Evolutionary conservation across 2,113 vertebrate species (phyloP), one percentile per base, ranked within the genome.

Genomic region (Oncorhynchus mykiss): DNA sequence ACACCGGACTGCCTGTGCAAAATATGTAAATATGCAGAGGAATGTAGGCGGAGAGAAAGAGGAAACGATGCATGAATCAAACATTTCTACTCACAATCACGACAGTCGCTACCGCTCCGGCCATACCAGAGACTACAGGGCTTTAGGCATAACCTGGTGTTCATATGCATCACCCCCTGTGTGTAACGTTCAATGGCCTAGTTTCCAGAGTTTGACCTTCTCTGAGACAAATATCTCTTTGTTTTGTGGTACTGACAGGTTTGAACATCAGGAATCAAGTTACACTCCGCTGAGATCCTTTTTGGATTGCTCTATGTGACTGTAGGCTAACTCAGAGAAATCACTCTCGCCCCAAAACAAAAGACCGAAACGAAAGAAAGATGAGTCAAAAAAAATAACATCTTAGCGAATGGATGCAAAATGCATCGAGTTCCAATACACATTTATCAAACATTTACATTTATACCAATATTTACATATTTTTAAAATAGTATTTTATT

Each of bases 391-490:
- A 24, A 48, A 20, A 14, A 65, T 80, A 86, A 39, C 79, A 85
- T 39, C 8, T 39, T 84, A 72, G 31, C 2, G 22, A 59, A 27
- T 86, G 80, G 82, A 79, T 59, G 73, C 60, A 80, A 78, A 87
- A 77, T 74, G 81, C 27, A 48, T 82, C 29, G 75, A 71, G 45
- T 45, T 59, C 82, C 27, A 82, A 64, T 78, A 83, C 72, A 84
- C 34, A 85, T 78, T 72, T 71, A 9, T 81, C 73, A 76, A 69
- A 80, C 11, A 57, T 80, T 78, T 81, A 11, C 75, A 66, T 84
- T 82, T 79, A 57, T 77, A 74, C 74, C 80, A 80, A 79, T 89
- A 90, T 90, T 89, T 91, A 89, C 85, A 91, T 71, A 88, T 88
- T 77, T 18, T 74, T 67, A 0, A 67, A 1, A 13, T 73, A 45